Base-by-base conservation (phyloP, 92 coral and sea anemone genomes). In the Isaurus tuberculatus region DNA sequence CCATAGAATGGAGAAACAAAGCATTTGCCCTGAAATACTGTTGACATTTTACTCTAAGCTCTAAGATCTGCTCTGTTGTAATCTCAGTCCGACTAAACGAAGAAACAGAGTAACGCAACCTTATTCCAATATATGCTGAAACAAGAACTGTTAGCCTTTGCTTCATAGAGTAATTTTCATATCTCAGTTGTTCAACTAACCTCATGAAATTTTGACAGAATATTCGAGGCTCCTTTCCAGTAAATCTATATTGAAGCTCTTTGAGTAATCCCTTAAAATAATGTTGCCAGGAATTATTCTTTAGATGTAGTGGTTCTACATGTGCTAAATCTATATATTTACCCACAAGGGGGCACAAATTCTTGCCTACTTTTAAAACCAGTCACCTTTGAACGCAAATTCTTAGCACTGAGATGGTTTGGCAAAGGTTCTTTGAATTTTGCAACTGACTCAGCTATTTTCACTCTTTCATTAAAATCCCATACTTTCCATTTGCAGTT, bases 121-220 rank as follows among this genome's bases (percentile, higher is more conserved):
- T 89, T 28, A 85, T 29, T 36, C 90, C 83, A 80, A 89, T 85
- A 65, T 84, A 91, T 14, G 87, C 89, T 33, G 19, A 65, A 22
- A 65, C 87, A 55, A 85, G 28, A 71, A 91, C 78, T 37, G 94
- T 36, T 43, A 37, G 89, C 77, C 88, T 87, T 84, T 90, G 90
- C 71, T 79, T 84, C 60, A 70, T 73, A 25, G 91, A 65, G 75
- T 87, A 89, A 77, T 44, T 75, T 73, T 66, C 88, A 81, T 73
- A 71, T 37, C 87, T 85, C n/a, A 89, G 79, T 17, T 23, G 58
- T 28, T 89, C 81, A 65, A 89, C 75, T 53, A 89, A 34, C 61
- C 85, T 65, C 94, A 85, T 85, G 61, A 84, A 88, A 53, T 88
- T 74, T 57, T 91, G 94, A 65, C 92, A 85, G 73, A 85, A 88